Conservation (phyloP, 2,888 invertebrate genomes). For the Athalia circularis region DNA sequence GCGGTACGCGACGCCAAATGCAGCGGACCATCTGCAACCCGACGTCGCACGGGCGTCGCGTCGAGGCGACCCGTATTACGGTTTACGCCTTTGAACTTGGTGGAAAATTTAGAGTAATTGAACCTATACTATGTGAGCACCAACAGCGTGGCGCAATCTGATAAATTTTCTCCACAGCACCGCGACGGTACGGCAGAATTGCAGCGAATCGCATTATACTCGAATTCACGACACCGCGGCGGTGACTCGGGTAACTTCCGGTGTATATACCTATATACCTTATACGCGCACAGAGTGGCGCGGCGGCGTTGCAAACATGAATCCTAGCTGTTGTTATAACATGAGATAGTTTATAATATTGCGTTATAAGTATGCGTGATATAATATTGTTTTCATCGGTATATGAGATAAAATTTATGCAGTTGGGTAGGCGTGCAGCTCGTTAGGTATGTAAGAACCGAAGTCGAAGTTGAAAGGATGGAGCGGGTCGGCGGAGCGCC, state of each 20-base stretch:
- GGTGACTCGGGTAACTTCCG: conserved; percentile 1
- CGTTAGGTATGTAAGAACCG: background rate
- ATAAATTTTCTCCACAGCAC: background rate
- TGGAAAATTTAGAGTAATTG: conserved; percentile 10
- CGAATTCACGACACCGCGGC: too few species aligned
- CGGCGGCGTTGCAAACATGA: background rate
- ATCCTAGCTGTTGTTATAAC: too few species aligned
- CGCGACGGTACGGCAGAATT: conserved; percentile 23
- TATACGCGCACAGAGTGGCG: too few species aligned
- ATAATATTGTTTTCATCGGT: too few species aligned
- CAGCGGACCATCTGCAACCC: too few species aligned
- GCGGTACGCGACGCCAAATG: too few species aligned
- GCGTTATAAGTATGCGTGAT: too few species aligned
- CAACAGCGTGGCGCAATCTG: conserved; percentile 15
- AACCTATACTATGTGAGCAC: conserved; percentile 4
- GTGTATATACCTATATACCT: background rate
- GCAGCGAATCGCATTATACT: background rate
- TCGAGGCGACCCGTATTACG: too few species aligned
- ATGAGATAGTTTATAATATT: too few species aligned
- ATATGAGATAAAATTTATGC: too few species aligned
- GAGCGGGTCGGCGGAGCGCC: background rate
- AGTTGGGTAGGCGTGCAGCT: too few species aligned
- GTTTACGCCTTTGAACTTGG: conserved; percentile 15
- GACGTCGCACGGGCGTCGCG: too few species aligned
- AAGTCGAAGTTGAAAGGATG: conserved; percentile 23